These are phyloP conservation scores for Etheostoma perlongum DNA, from an alignment of 2,797 vertebrate genomes.

Conservation along the genomic window DNA sequence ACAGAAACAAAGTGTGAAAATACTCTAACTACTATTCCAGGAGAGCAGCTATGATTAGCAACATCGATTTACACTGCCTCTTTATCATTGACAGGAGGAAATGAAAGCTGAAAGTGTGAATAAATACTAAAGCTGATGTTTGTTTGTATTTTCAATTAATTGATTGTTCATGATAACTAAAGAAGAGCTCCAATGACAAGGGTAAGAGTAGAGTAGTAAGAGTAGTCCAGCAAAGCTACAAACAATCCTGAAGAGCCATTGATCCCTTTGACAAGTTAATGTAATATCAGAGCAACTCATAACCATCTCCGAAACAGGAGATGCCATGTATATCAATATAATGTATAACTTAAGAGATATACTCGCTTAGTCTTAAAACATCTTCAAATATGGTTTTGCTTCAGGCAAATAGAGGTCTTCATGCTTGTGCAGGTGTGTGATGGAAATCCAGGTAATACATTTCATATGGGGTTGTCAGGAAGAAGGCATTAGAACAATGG, in stretches of 20 bases:
- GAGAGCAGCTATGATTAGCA: constrained; percentile 20
- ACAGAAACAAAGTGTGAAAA: not conserved
- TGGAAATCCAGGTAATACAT: not conserved
- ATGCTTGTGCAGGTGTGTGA: not conserved
- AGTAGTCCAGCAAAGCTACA: constrained; percentile 2
- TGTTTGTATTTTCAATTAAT: constrained; percentile 28
- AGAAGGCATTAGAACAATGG: not conserved
- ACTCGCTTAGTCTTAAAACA: not conserved
- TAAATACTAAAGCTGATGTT: constrained; percentile 22
- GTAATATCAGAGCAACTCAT: constrained; percentile 9
- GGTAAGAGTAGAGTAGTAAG: not conserved
- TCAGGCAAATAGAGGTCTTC: not conserved
- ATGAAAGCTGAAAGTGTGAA: constrained; percentile 27
- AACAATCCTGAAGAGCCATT: not conserved
- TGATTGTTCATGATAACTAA: constrained; percentile 36
- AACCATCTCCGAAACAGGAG: not conserved
- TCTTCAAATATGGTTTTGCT: not conserved
- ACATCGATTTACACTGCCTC: constrained; percentile 7
- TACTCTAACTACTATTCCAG: not conserved
- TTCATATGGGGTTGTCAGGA: not conserved
- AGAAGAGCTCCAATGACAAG: constrained; percentile 21
- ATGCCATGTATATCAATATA: not conserved
- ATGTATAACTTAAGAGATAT: not conserved
- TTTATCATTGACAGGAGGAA: constrained; percentile 22
- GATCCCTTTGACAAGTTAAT: constrained; percentile 15